A percentile compares a stretch with the other conserved stretches of the same genome.
Conservation (phyloP, 2,113 vertebrate species). For the Chionodraco myersi region DNA sequence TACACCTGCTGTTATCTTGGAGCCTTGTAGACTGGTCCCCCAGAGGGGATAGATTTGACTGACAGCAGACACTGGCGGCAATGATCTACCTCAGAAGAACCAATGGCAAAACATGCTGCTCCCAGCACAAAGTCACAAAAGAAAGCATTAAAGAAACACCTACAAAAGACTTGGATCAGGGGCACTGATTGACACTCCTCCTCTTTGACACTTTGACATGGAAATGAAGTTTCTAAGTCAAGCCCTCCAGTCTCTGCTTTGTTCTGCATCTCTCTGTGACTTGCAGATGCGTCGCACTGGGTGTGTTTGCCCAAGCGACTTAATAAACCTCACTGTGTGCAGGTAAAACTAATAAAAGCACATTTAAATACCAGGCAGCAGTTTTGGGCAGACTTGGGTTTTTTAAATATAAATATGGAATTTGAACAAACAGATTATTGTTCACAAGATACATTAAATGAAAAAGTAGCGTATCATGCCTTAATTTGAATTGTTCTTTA, state of each 20-base stretch:
- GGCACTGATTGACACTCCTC: constrained; percentile 73
- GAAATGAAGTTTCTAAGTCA: constrained; percentile 70
- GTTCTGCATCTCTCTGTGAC: constrained; percentile 65
- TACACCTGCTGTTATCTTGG: constrained; percentile 69
- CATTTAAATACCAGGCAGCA: constrained; percentile 33
- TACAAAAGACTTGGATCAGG: constrained; percentile 60
- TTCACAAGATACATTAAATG: constrained; percentile 15
- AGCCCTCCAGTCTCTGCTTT: constrained; percentile 67
- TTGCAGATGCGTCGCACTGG: constrained; percentile 46
- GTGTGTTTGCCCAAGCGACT: constrained; percentile 62
- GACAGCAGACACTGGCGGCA: constrained; percentile 73
- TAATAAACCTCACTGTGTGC: constrained; percentile 50
- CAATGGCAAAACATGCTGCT: constrained; percentile 70
- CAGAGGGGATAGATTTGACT: constrained; percentile 72
- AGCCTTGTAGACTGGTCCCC: constrained; percentile 62
- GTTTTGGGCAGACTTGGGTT: constrained; percentile 35
- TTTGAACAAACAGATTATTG: background rate
- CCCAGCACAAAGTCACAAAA: constrained; percentile 61
- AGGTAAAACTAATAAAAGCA: constrained; percentile 61
- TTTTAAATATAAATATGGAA: constrained; percentile 1
- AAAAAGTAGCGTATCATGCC: background rate
- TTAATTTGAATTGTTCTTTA: background rate
- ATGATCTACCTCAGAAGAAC: constrained; percentile 67
- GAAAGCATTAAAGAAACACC: constrained; percentile 65
- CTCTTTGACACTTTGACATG: constrained; percentile 76